phyloP scores from a whole-genome alignment of 2,113 vertebrate species.

The Emydocephalus ijimae region DNA sequence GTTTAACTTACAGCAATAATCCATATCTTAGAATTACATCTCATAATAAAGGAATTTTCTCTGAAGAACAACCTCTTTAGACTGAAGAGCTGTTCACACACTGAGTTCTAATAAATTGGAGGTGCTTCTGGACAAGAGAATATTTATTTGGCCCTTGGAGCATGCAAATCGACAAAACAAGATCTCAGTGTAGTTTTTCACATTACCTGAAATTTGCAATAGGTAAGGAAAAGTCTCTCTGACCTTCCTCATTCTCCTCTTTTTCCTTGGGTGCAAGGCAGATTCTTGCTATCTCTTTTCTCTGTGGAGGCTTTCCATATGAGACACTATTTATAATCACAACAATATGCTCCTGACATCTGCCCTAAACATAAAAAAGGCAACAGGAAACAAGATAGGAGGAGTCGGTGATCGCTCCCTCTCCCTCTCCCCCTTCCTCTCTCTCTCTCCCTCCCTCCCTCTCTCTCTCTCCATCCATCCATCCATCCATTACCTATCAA shows the following conservation, averaged over 20 bases:
- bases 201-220: not conserved
- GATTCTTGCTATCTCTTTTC: not conserved
- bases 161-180: not conserved
- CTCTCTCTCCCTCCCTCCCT: too few relatives aligned
- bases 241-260: not conserved
- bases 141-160: not conserved
- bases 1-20: not conserved
- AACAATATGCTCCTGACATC: not conserved
- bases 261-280: not conserved
- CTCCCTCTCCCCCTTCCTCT: too few relatives aligned
- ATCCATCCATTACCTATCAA: too few relatives aligned
- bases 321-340: not conserved
- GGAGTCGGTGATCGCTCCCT: not conserved
- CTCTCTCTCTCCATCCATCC: too few relatives aligned
- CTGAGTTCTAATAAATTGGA: not conserved
- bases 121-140: not conserved
- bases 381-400: not conserved
- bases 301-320: not conserved
- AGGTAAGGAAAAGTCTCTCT: not conserved
- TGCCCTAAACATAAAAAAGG: not conserved
- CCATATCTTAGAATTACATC: not conserved
- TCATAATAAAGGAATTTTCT: slow-evolving; percentile 13
- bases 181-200: not conserved
- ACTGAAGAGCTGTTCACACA: not conserved
- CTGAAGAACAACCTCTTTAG: not conserved